These are phyloP conservation scores for Microcaecilia unicolor DNA, from an alignment of 2,797 vertebrate genomes.

Conservation along the genomic window DNA sequence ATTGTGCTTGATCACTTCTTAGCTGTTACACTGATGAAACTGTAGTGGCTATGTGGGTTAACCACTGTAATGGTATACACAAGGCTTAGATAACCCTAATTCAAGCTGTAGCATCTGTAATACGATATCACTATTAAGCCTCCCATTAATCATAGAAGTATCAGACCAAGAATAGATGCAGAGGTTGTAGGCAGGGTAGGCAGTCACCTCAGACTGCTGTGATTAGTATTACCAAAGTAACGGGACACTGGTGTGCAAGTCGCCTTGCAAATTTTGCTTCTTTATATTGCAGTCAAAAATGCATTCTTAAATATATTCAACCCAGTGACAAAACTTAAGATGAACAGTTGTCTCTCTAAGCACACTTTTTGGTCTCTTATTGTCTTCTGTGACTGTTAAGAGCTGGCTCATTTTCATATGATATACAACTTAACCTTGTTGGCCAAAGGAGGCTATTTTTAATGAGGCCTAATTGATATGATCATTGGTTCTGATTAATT, in stretches of 20 bases:
- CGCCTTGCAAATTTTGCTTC: slow-evolving; percentile 25
- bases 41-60: not conserved
- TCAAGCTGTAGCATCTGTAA: slow-evolving; percentile 26
- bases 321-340: no score
- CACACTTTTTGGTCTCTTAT: no score
- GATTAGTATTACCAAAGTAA: slow-evolving; percentile 23
- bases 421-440: no score
- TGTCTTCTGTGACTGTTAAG: no score
- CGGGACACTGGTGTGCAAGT: slow-evolving; percentile 19
- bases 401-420: no score
- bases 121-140: slow-evolving; percentile 43
- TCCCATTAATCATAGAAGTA: slow-evolving; percentile 34
- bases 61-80: not conserved
- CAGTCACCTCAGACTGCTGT: slow-evolving; percentile 16
- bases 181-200: slow-evolving; percentile 20
- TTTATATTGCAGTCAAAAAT: slow-evolving; percentile 19
- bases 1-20: not conserved
- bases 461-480: no score
- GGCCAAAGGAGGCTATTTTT: no score
- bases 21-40: not conserved
- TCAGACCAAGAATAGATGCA: slow-evolving; percentile 17
- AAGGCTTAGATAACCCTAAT: slow-evolving; percentile 25
- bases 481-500: no score
- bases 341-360: no score
- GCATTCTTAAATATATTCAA: slow-evolving; percentile 25